These are phyloP conservation scores for Drosophila meridionalis DNA, from an alignment of 2,888 invertebrate genomes.

Conservation along the genomic window DNA sequence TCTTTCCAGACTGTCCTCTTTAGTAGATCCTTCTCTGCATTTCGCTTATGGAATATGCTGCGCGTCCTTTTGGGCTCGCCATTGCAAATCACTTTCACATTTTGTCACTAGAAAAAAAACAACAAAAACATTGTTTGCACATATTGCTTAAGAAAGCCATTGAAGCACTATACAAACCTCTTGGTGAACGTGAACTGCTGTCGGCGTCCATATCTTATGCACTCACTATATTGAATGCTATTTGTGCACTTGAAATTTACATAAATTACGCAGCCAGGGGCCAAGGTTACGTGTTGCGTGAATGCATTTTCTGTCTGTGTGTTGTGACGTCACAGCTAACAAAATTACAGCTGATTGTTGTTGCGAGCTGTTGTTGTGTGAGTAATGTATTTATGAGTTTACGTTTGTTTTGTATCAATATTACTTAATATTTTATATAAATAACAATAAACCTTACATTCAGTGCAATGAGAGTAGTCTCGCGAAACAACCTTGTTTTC, in stretches of 20 bases:
- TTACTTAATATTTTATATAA: background rate
- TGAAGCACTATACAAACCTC: conserved; percentile 57
- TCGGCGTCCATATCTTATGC: conserved; percentile 62
- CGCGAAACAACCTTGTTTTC: background rate
- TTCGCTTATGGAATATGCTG: conserved; percentile 5
- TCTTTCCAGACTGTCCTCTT: conserved; percentile 10
- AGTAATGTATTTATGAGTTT: background rate
- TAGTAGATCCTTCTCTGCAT: conserved; percentile 2
- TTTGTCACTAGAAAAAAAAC: conserved; percentile 72
- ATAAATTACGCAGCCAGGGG: background rate
- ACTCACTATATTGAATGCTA: background rate
- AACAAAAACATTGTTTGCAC: conserved; percentile 63
- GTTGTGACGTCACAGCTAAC: conserved; percentile 30
- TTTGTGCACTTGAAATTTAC: conserved; percentile 16
- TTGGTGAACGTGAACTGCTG: conserved; percentile 54
- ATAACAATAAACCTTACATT: background rate
- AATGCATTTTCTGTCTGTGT: background rate
- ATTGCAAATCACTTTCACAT: conserved; percentile 53
- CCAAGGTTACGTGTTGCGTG: conserved; percentile 25
- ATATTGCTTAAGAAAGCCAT: conserved; percentile 4
- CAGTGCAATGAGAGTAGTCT: background rate
- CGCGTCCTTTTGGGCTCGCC: conserved; percentile 18
- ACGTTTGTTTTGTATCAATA: background rate
- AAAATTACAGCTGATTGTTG: background rate
- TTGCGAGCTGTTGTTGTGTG: background rate